phyloP scores from a whole-genome alignment of 1,140 invertebrate genomes.

The Tigriopus japonicus region DNA sequence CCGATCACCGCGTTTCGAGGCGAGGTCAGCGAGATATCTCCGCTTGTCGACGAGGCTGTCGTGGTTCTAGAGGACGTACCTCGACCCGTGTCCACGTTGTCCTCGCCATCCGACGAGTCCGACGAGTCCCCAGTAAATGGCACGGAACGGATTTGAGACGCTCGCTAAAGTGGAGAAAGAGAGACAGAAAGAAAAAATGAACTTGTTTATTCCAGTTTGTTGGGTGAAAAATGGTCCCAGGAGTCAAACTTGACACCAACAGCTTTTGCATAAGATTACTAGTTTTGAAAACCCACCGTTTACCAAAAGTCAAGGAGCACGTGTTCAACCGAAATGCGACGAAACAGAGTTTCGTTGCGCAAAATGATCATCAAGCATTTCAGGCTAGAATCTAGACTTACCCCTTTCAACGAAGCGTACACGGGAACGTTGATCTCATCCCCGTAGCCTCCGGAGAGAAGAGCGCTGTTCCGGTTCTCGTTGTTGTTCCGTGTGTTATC shows the following conservation, averaged over 20 bases:
- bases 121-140: conserved; percentile 88
- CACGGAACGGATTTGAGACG: conserved; percentile 83
- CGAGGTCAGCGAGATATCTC: conserved; percentile 18
- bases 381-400: conserved; percentile 26
- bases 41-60: conserved; percentile 22
- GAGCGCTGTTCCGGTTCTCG: conserved; percentile 43
- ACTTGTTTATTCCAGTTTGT: not conserved
- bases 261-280: too few relatives aligned
- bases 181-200: conserved; percentile 4
- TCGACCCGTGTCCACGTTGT: conserved; percentile 29
- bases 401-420: conserved; percentile 85
- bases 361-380: too few relatives aligned
- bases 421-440: conserved; percentile 51
- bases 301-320: too few relatives aligned
- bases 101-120: conserved; percentile 79
- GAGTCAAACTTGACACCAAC: too few relatives aligned
- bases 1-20: conserved; percentile 1
- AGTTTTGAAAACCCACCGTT: too few relatives aligned
- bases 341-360: too few relatives aligned
- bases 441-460: conserved; percentile 18
- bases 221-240: too few relatives aligned
- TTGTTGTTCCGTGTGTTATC: conserved; percentile 24
- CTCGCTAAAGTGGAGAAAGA: conserved; percentile 37
- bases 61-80: conserved; percentile 27
- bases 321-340: too few relatives aligned